Base-by-base conservation (phyloP, 2,888 invertebrate genomes). In the Scaptomyza tumidula region DNA sequence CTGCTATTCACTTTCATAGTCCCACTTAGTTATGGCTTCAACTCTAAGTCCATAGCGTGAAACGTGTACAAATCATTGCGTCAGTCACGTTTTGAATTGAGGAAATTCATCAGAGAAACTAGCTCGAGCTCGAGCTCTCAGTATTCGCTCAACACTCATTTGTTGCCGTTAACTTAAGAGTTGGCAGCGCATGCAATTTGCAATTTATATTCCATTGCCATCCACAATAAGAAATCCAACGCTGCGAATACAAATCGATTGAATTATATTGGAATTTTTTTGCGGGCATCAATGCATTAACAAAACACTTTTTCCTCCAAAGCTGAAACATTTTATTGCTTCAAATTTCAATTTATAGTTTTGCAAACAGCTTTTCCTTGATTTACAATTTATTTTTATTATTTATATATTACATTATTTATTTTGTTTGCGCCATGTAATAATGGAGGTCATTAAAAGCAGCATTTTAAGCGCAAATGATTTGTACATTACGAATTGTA, bases 81-180 rank as follows among this genome's bases (percentile, higher is more conserved):
- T 75, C 72, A 84, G 88, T 89, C 88, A 88, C 88, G 88, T 88
- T 84, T 78, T 79, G 80, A 79, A 88, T 89, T 88, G 88, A 79
- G 78, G 76, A 77, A 87, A 88, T 88, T 82, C 89, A 88, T 88
- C 88, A 89, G 84, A 72, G 71, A 69, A 83, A 85, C 74, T 63
- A 49, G 29, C n/a, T 19, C 27, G 3, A 29, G 71, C 59, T 59
- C 14, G 27, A 39, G 52, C 27, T 52, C 24, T 7, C 24, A 57
- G 52, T 16, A 56, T 52, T 61, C 71, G 19, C 52, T 46, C 39
- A 52, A 58, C 57, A 33, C 75, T 65, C 67, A 79, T 59, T 65
- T 68, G 33, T 56, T 55, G 71, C 39, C 69, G 63, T 66, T 65
- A 67, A 49, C 65, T 56, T 61, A 66, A 64, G 66, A 66, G 78